Base-by-base conservation (phyloP, 2,888 invertebrate species). In the Mimas tiliae region DNA sequence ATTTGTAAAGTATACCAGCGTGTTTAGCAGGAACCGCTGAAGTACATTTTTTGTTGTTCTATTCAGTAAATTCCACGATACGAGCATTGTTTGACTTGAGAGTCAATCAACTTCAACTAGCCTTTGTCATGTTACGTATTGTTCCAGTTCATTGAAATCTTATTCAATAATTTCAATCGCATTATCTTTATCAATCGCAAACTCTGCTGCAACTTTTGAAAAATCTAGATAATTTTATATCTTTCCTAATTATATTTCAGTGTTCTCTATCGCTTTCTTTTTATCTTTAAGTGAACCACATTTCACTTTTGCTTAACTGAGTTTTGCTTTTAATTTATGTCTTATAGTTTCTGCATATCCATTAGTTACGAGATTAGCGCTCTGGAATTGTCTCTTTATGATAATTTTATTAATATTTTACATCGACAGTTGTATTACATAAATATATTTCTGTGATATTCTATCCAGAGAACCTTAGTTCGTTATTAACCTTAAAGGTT, bases 121-220 rank as follows among this genome's bases (percentile, higher is more conserved):
- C 34, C 55, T 38, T 55, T 38, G 55, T 55, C 34, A 34, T 34
- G 34, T 55, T 55, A 34, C 55, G 34, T 55, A 34, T 34, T 55
- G 34, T 55, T 55, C 34, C 55, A 55, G 38, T 11, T 55, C 55
- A 55, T 34, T 38, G 55, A 34, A 11, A 0, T 38, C 55, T 34
- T 38, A 55, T 55, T 16, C 33, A 34, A 6, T 34, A 38, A 34
- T 16, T 55, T 55, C 38, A 55, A 14, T 16, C 34, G 6, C 27
- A 27, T 27, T 52, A 52, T 33, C 0, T 16, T 14, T 45, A 45
- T 45, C 45, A 45, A 45, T 42, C 42, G 11, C 8, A 45, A 45
- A 3, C 14, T 12, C 12, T 45, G 45, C 12, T 45, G 14, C 14
- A 45, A 45, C 11, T 4, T 6, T 12, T 45, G 1, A 11, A 11